Conservation (phyloP, 2,113 vertebrate species). For the Rutilus rutilus region DNA sequence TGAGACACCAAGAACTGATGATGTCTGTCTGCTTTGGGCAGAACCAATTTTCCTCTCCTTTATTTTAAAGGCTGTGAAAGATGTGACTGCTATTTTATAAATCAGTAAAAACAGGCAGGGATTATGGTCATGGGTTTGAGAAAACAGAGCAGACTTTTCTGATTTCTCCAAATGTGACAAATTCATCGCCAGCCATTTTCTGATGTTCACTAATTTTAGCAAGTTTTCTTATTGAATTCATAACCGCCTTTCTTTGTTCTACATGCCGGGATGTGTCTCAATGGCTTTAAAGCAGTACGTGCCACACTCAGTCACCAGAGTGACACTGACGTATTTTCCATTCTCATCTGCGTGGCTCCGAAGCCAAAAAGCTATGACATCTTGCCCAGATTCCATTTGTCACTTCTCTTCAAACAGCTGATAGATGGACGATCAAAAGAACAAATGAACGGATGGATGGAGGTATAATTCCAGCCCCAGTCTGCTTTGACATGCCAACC, state of each 20-base stretch:
- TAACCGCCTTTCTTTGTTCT: background rate
- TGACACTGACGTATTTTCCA: slow-evolving; percentile 29
- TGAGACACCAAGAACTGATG: background rate
- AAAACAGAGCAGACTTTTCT: background rate
- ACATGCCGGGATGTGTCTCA: slow-evolving; percentile 9
- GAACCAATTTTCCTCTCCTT: slow-evolving; percentile 4
- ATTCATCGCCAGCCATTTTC: background rate
- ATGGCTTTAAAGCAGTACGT: background rate
- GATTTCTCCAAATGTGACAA: slow-evolving; percentile 2
- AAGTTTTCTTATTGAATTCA: background rate
- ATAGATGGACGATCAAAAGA: slow-evolving; percentile 43
- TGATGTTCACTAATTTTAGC: background rate
- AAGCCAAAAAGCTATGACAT: slow-evolving; percentile 30
- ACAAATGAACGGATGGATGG: slow-evolving; percentile 19
- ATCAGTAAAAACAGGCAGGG: slow-evolving; percentile 19
- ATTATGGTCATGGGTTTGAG: slow-evolving; percentile 9
- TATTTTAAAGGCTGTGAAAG: slow-evolving; percentile 38
- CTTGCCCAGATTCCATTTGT: slow-evolving; percentile 49
- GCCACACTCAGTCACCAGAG: slow-evolving; percentile 10
- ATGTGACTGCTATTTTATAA: slow-evolving; percentile 39
- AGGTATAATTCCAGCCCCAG: slow-evolving; percentile 45
- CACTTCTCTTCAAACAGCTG: slow-evolving; percentile 12
- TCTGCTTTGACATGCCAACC: slow-evolving; percentile 28
- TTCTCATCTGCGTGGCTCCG: background rate
- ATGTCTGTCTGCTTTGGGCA: slow-evolving; percentile 35